These are phyloP conservation scores for Rhagonycha fulva DNA, from an alignment of 2,888 invertebrate genomes.

Conservation along the genomic window DNA sequence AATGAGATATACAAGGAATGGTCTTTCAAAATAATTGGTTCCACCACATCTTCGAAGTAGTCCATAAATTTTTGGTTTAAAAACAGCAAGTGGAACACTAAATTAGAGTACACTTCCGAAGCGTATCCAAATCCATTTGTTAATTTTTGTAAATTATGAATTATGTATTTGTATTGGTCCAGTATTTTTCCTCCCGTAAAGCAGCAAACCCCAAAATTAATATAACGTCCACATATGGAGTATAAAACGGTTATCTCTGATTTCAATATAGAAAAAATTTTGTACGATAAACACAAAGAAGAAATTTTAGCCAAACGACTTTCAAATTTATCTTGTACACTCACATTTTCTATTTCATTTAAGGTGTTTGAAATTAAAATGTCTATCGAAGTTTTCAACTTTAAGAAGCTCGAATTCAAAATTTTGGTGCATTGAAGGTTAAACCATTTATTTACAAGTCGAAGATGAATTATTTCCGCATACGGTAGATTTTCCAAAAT, in stretches of 20 bases:
- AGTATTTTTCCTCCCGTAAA: constrained; percentile 24
- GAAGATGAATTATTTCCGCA: constrained; percentile 3
- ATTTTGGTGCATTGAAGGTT: not conserved
- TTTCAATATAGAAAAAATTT: constrained; percentile 18
- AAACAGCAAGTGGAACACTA: constrained; percentile 17
- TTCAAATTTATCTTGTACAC: not conserved
- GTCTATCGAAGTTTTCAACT: not conserved
- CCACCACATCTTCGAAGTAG: constrained; percentile 26
- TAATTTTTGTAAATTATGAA: not conserved
- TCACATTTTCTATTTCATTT: not conserved
- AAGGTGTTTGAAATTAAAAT: not conserved
- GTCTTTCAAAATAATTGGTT: constrained; percentile 16
- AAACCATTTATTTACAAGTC: constrained; percentile 1
- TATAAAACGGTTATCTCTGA: constrained; percentile 18
- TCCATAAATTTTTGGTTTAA: constrained; percentile 26
- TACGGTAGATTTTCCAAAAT: not conserved
- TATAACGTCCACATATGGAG: constrained; percentile 21
- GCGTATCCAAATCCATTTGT: not conserved
- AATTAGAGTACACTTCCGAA: constrained; percentile 10
- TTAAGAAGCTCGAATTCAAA: not conserved
- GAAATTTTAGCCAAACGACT: not conserved
- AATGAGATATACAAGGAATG: constrained; percentile 3
- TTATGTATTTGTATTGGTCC: constrained; percentile 21
- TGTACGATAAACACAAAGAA: constrained; percentile 4
- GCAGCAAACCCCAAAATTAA: constrained; percentile 14